Evolutionary conservation across 2,888 invertebrate genomes (phyloP).

Genomic region (Mycogona germanica): DNA sequence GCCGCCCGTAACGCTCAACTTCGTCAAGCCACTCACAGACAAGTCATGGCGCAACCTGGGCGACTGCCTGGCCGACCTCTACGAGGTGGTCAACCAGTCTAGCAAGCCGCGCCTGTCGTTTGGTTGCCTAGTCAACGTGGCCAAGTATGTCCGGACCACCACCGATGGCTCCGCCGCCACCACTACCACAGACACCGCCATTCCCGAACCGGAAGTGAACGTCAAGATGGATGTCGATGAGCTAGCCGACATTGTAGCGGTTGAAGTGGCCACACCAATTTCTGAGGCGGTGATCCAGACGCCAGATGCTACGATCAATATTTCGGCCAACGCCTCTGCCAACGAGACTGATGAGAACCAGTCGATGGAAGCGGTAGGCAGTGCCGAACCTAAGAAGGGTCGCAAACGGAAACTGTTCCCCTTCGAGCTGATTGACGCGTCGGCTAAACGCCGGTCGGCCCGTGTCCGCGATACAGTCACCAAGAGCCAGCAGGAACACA

Average conservation of each 20-base stretch:
- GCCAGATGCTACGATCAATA: background rate
- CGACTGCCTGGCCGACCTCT: slow-evolving; percentile 30
- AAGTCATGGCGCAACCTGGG: slow-evolving; percentile 32
- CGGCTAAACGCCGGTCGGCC: slow-evolving; percentile 18
- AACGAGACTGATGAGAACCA: background rate
- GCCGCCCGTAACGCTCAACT: slow-evolving; percentile 26
- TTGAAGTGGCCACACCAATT: background rate
- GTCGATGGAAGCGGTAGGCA: background rate
- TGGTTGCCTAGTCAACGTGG: slow-evolving; percentile 27
- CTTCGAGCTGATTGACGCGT: slow-evolving; percentile 17
- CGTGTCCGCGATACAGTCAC: slow-evolving; percentile 24
- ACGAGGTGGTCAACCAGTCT: slow-evolving; percentile 28
- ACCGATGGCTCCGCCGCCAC: background rate
- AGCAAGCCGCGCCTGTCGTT: slow-evolving; percentile 29
- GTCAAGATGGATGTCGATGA: background rate
- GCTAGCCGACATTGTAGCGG: background rate
- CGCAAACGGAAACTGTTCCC: slow-evolving; percentile 14
- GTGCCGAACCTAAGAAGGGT: slow-evolving; percentile 11
- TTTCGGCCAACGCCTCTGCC: too few relatives aligned
- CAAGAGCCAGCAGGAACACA: slow-evolving; percentile 31
- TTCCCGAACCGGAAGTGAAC: background rate
- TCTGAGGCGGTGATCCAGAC: background rate
- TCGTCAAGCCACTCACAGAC: slow-evolving; percentile 28
- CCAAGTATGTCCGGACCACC: slow-evolving; percentile 18
- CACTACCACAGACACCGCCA: background rate